Base-by-base conservation (phyloP, 2,888 invertebrate species). In the Thereva unica region DNA sequence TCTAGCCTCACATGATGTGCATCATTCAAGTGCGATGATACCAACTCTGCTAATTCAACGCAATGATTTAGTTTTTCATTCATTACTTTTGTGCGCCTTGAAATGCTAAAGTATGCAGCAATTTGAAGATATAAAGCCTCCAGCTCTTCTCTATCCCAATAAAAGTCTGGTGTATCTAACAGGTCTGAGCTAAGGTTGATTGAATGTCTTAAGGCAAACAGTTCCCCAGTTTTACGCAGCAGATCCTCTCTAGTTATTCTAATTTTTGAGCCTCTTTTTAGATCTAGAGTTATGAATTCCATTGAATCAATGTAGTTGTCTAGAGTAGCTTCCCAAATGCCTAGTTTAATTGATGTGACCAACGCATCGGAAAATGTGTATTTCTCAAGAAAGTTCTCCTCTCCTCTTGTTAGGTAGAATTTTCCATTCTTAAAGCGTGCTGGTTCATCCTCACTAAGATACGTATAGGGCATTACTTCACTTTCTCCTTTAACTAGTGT, bases 21-120 rank as follows among this genome's bases (percentile, higher is more conserved):
- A 82, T 97, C 97, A 66, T 92, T 94, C 37, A 97, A 85, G 84
- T 97, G 94, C 38, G 91, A 87, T 0, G 93, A 92, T 5, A 98
- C 83, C 68, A 97, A 83, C 75, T 95, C 93, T 5, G 97, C 89
- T 12, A 98, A 83, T 75, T 97, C 96, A 64, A 93, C 90, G 78
- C 98, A 98, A 79, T 97, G 96, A 73, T 91, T 91, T 47, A 98
- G 84, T 74, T 97, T 95, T 78, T 95, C 95, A 82, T 98, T 97
- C 85, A 98, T 89, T 0, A 97, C 94, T 89, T 95, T 89, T 6
- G 95, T 95, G 70, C 97, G 84, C 73, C 92, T 86, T 0, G 88
- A 82, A 69, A 97, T 92, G 71, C 88, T 90, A 75, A 97, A 92
- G 81, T 97, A 93, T 2, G 86, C 85, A 70, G 90, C 91, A 0